Evolutionary conservation across 1,140 invertebrate species (phyloP).

Genomic region (Dolichoris vasculosae): DNA sequence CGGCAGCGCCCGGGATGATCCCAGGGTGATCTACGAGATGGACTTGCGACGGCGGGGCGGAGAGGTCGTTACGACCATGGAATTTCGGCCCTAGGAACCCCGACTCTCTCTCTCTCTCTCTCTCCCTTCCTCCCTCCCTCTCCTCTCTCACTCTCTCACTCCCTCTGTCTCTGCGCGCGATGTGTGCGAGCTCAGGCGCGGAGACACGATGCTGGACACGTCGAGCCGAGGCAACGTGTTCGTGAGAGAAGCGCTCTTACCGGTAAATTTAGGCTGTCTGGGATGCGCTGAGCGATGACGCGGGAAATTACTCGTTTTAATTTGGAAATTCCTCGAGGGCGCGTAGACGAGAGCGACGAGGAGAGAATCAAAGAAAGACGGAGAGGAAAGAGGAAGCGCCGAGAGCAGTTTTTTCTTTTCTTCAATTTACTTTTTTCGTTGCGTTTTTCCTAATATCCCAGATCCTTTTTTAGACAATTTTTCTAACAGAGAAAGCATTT

Average conservation of each 20-base stretch:
- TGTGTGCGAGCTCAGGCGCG: background rate
- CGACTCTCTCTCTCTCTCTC: background rate
- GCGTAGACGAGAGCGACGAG: background rate
- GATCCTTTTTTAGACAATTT: background rate
- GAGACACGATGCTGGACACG: background rate
- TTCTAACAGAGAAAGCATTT: too few species aligned
- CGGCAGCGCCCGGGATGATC: constrained; percentile 21
- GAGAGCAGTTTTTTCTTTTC: background rate
- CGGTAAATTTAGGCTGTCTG: constrained; percentile 19
- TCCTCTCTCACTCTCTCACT: background rate
- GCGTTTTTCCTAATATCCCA: background rate
- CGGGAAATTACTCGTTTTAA: constrained; percentile 39
- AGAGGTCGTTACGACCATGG: constrained; percentile 24
- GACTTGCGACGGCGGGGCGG: background rate
- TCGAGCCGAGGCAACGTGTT: background rate
- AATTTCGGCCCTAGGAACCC: constrained; percentile 4
- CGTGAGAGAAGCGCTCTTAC: background rate
- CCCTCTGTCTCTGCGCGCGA: background rate
- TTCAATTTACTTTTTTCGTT: background rate
- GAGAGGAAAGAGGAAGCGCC: background rate
- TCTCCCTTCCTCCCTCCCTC: too few species aligned
- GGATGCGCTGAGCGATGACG: constrained; percentile 25
- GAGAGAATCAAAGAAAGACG: background rate
- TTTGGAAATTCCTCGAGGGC: constrained; percentile 37
- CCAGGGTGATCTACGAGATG: constrained; percentile 30